These are phyloP conservation scores for Diphyllodes magnificus DNA, from an alignment of 2,113 vertebrate species.

Conservation along the genomic window DNA sequence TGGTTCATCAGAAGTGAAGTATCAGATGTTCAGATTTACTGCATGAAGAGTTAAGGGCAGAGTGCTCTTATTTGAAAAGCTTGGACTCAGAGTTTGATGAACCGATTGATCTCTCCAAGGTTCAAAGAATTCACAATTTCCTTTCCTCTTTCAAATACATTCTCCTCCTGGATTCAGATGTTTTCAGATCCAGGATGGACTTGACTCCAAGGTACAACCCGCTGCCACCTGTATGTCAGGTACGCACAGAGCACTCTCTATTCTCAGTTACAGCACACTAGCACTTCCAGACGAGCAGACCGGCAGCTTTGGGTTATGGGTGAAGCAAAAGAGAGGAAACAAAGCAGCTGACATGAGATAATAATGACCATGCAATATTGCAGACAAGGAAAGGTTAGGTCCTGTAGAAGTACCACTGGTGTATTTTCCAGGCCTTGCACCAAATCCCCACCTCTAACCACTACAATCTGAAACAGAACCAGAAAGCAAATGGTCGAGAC, in stretches of 20 bases:
- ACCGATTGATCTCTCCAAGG: background rate
- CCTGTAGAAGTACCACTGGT: rapidly evolving
- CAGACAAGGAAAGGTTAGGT: background rate
- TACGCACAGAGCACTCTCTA: background rate
- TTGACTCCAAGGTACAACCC: background rate
- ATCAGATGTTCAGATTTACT: background rate
- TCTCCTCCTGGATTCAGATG: background rate
- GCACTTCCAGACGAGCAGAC: background rate
- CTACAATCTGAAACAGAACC: background rate
- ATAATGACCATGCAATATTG: background rate
- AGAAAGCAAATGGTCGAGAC: background rate
- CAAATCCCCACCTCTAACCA: background rate
- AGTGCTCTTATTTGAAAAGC: background rate
- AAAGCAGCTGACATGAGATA: background rate
- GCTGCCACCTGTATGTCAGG: background rate
- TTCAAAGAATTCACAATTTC: background rate
- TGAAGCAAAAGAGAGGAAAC: background rate
- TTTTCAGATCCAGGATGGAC: background rate
- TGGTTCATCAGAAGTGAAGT: background rate
- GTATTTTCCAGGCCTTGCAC: background rate
- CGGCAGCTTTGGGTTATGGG: background rate
- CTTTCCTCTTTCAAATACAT: background rate
- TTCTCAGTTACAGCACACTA: background rate
- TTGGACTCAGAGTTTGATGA: background rate
- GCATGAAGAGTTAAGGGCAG: background rate